These are phyloP conservation scores for Aphelocoma californica DNA, from an alignment of 2,797 vertebrate species.

Conservation along the genomic window DNA sequence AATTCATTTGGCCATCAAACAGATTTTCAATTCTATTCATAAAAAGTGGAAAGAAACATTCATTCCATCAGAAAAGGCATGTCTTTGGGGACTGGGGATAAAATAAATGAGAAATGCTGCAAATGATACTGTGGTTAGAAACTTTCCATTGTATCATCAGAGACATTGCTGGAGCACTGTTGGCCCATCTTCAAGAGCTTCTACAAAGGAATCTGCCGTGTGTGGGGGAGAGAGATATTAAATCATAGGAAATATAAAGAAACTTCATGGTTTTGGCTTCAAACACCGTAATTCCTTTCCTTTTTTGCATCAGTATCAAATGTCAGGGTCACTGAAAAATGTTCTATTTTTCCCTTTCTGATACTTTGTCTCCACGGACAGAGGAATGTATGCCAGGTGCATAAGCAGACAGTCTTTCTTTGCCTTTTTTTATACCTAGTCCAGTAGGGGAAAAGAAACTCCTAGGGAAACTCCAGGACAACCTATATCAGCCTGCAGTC, in stretches of 20 bases:
- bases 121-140: conserved; percentile 4
- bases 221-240: not conserved
- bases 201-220: conserved; percentile 1
- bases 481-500: not conserved
- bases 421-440: conserved; percentile 4
- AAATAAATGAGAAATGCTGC: not conserved
- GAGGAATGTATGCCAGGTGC: conserved; percentile 44
- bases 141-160: not conserved
- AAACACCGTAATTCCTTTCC: conserved; percentile 2
- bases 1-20: not conserved
- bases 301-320: conserved; percentile 54
- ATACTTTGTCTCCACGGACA: conserved; percentile 25
- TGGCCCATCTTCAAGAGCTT: not conserved
- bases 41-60: not conserved
- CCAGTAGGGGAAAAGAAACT: not conserved
- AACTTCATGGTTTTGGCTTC: conserved; percentile 31
- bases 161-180: not conserved
- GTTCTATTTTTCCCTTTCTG: not conserved
- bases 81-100: not conserved
- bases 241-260: conserved; percentile 42
- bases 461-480: not conserved
- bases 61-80: not conserved
- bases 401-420: conserved; percentile 18
- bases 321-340: conserved; percentile 58
- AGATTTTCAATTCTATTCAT: not conserved